Evolutionary conservation across 2,113 vertebrate species (phyloP).

Genomic region (Heteronetta atricapilla): DNA sequence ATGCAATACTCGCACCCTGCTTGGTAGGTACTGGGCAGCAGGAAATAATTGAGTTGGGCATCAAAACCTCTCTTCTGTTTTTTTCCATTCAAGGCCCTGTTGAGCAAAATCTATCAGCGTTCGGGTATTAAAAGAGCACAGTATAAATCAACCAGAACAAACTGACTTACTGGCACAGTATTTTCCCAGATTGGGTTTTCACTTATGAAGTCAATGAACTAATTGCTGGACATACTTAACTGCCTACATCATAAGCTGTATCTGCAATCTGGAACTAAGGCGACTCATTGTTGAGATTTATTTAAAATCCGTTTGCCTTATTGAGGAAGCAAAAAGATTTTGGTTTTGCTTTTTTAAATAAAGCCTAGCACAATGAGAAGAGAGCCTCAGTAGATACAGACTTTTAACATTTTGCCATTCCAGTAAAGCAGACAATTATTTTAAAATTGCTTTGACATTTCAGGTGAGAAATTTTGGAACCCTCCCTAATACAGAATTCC

Average conservation of each 20-base stretch:
- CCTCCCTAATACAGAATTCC: background rate
- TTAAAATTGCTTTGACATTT: background rate
- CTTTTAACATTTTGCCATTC: background rate
- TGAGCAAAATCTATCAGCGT: background rate
- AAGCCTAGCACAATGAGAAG: background rate
- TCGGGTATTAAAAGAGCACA: background rate
- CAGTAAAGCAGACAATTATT: background rate
- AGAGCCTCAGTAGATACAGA: background rate
- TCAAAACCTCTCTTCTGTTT: background rate
- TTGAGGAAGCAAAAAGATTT: background rate
- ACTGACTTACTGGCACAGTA: background rate
- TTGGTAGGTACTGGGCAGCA: fast-evolving
- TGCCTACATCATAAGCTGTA: background rate
- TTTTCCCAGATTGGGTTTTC: background rate
- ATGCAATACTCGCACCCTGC: background rate
- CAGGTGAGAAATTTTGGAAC: background rate
- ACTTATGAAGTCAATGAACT: background rate
- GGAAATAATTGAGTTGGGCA: background rate
- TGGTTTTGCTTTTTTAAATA: background rate
- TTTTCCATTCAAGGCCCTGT: background rate
- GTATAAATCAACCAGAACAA: background rate
- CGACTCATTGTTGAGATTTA: background rate
- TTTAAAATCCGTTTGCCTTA: background rate
- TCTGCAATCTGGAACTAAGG: background rate
- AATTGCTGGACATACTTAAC: background rate